Conservation (phyloP, 2,797 vertebrate genomes). For the Adelosebastes latens region DNA sequence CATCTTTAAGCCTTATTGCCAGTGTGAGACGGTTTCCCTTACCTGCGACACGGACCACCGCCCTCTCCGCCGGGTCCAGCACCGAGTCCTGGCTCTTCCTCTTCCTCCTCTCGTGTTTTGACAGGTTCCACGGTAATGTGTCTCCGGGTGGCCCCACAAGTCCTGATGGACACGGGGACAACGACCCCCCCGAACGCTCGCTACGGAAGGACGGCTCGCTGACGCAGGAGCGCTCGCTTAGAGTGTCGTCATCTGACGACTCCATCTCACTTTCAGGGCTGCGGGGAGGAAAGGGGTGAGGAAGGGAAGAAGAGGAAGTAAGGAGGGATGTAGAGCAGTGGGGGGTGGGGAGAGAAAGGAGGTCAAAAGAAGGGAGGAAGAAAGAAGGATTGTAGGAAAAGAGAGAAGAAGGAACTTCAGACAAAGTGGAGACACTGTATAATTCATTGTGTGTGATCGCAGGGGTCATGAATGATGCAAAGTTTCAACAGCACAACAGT, state of each 20-base stretch:
- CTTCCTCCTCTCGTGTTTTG: slow-evolving; percentile 95
- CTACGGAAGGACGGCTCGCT: slow-evolving; percentile 95
- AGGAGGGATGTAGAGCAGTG: neutral
- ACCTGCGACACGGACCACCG: slow-evolving; percentile 97
- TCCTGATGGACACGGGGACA: slow-evolving; percentile 91
- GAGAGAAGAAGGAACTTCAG: slow-evolving; percentile 15
- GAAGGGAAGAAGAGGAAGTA: slow-evolving; percentile 2
- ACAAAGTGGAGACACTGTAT: slow-evolving; percentile 40
- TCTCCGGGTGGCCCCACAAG: slow-evolving; percentile 89
- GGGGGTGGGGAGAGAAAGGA: slow-evolving; percentile 40
- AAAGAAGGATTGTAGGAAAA: slow-evolving; percentile 1
- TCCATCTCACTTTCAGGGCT: slow-evolving; percentile 86
- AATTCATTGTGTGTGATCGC: slow-evolving; percentile 64
- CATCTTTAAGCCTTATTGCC: neutral
- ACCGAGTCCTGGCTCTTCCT: slow-evolving; percentile 96
- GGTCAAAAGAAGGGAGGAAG: slow-evolving; percentile 44
- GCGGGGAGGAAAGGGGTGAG: slow-evolving; percentile 6
- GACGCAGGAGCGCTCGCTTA: slow-evolving; percentile 93
- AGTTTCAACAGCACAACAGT: neutral
- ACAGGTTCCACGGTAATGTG: slow-evolving; percentile 96
- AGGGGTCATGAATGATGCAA: slow-evolving; percentile 58
- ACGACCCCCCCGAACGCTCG: slow-evolving; percentile 92
- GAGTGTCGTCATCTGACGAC: slow-evolving; percentile 96
- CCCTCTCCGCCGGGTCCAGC: slow-evolving; percentile 96
- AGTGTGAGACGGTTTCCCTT: slow-evolving; percentile 57